These are phyloP conservation scores for Lithosia quadra DNA, from an alignment of 2,888 invertebrate species.

Conservation along the genomic window DNA sequence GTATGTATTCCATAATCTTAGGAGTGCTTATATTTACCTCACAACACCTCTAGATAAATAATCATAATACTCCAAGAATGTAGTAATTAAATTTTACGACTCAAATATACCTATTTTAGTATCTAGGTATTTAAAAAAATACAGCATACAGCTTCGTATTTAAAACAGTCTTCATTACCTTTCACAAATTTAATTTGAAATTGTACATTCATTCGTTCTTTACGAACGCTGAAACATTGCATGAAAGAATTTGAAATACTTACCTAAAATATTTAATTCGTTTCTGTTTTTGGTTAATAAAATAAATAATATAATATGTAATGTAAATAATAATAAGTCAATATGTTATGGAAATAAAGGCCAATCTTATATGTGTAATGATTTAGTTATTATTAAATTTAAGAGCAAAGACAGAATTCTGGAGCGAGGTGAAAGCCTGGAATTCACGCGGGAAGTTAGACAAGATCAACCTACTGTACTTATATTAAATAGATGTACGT, in stretches of 20 bases:
- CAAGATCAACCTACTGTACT: too few relatives aligned
- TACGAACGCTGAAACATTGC: not conserved
- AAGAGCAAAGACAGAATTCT: too few relatives aligned
- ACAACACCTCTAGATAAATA: not conserved
- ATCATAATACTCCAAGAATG: not conserved
- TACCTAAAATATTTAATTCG: not conserved
- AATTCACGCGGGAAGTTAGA: too few relatives aligned
- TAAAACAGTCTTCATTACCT: not conserved
- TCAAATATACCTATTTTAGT: not conserved
- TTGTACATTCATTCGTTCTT: constrained; percentile 1
- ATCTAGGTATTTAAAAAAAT: too few relatives aligned
- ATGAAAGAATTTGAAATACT: not conserved
- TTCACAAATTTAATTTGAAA: not conserved
- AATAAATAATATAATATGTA: not conserved
- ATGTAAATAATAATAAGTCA: too few relatives aligned
- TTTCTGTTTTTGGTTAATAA: not conserved
- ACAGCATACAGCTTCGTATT: not conserved
- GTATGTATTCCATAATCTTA: too few relatives aligned
- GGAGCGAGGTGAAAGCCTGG: too few relatives aligned
- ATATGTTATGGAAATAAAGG: too few relatives aligned
- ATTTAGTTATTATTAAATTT: too few relatives aligned
- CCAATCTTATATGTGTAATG: too few relatives aligned
- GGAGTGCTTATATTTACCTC: not conserved
- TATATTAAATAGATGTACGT: not conserved
- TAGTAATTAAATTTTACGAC: not conserved